These are phyloP conservation scores for Chironomus riparius DNA, from an alignment of 2,888 invertebrate species.

Conservation along the genomic window DNA sequence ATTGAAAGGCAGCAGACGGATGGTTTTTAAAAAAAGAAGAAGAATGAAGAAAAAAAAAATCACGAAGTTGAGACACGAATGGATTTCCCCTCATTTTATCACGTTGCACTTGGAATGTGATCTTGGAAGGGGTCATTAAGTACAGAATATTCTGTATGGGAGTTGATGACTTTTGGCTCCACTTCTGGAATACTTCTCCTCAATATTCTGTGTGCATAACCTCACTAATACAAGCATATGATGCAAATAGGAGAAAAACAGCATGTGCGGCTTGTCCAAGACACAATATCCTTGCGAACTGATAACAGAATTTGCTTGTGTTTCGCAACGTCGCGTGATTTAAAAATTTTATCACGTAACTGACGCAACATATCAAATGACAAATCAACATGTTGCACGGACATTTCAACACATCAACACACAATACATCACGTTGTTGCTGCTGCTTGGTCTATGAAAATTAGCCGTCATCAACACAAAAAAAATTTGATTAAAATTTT, in stretches of 20 bases:
- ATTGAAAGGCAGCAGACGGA: slow-evolving; percentile 11
- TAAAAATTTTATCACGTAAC: too few species aligned
- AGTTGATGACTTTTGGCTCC: slow-evolving; percentile 1
- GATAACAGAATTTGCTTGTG: neutral
- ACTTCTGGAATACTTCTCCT: neutral
- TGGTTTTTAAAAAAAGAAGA: slow-evolving; percentile 7
- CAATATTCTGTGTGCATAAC: neutral
- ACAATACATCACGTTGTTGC: too few species aligned
- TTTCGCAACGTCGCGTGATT: too few species aligned
- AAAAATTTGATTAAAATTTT: too few species aligned
- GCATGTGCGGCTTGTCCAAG: neutral
- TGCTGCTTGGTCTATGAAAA: neutral
- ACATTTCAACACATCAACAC: too few species aligned
- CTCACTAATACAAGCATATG: too few species aligned
- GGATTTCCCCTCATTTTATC: neutral
- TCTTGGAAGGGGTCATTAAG: slow-evolving; percentile 6
- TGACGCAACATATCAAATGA: too few species aligned
- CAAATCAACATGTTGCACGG: too few species aligned
- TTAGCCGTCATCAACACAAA: too few species aligned
- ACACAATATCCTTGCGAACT: neutral
- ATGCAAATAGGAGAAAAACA: neutral
- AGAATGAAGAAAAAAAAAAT: slow-evolving; percentile 8
- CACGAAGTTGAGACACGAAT: slow-evolving; percentile 14
- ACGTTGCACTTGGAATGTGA: neutral
- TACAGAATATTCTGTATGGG: neutral